Evolutionary conservation across 37 sponge, comb jelly and placozoan genomes (phyloP).

Genomic region (Amphimedon queenslandica): DNA sequence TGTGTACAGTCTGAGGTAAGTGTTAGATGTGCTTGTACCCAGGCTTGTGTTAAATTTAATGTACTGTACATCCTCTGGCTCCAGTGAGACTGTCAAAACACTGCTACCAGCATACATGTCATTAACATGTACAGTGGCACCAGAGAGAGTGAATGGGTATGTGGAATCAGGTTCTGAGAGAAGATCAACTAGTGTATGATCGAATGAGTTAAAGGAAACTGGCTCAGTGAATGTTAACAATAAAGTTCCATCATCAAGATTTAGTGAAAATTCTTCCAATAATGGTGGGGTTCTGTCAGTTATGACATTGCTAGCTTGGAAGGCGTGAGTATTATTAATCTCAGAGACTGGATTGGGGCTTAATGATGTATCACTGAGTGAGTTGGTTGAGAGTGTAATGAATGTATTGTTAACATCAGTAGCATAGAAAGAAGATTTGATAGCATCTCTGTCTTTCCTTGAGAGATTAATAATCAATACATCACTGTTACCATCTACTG

Average conservation of each 20-base stretch:
- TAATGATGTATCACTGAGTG: slow-evolving; percentile 39
- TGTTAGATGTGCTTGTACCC: slow-evolving; percentile 11
- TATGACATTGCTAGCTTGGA: slow-evolving; percentile 27
- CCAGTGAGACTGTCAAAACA: slow-evolving; percentile 39
- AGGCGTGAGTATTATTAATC: background rate
- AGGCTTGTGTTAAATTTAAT: slow-evolving; percentile 54
- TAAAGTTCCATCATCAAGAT: slow-evolving; percentile 41
- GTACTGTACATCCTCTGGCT: slow-evolving; percentile 32
- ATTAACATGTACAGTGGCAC: slow-evolving; percentile 14
- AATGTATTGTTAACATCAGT: slow-evolving; percentile 9
- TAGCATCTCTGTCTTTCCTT: slow-evolving; percentile 10
- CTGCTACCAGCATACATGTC: slow-evolving; percentile 34
- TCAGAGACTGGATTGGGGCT: slow-evolving; percentile 19
- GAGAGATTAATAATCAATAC: slow-evolving; percentile 19
- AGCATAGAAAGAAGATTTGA: slow-evolving; percentile 21
- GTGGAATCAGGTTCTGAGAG: slow-evolving; percentile 15
- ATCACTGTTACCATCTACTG: slow-evolving; percentile 6
- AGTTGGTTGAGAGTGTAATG: background rate
- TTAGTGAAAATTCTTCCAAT: slow-evolving; percentile 26
- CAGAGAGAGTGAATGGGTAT: slow-evolving; percentile 23
- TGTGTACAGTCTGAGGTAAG: slow-evolving; percentile 35
- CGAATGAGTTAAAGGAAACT: slow-evolving; percentile 35
- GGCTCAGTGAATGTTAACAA: slow-evolving; percentile 66
- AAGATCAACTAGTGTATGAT: slow-evolving; percentile 25
- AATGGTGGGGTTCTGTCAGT: slow-evolving; percentile 34